phyloP scores from a whole-genome alignment of 2,888 invertebrate species.

The Amblyteles armatorius region DNA sequence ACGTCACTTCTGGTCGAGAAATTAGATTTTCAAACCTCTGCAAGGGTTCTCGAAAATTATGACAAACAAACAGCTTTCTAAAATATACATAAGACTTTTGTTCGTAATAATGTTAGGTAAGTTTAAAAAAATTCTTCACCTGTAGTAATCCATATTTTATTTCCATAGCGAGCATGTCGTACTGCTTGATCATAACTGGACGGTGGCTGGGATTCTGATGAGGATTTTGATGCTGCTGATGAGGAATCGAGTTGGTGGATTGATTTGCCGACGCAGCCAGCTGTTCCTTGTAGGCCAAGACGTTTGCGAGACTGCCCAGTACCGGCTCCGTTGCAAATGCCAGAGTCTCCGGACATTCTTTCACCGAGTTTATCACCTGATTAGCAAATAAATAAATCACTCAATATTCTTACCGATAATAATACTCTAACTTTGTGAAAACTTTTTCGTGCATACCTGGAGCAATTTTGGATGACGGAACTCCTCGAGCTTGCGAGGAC shows the following conservation, averaged over 20 bases:
- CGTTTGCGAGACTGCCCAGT: slow-evolving; percentile 94
- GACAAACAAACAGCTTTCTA: too few species aligned
- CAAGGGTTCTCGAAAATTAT: too few species aligned
- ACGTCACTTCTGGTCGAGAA: too few species aligned
- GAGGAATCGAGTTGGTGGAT: slow-evolving; percentile 79
- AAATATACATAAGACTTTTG: too few species aligned
- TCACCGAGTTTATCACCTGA: slow-evolving; percentile 84
- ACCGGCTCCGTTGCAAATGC: slow-evolving; percentile 98
- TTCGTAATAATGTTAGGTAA: not conserved
- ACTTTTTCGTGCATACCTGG: slow-evolving; percentile 80
- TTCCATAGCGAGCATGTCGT: slow-evolving; percentile 96
- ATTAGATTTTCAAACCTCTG: too few species aligned
- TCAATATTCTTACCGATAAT: not conserved
- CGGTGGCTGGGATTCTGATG: slow-evolving; percentile 81
- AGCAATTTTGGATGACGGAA: slow-evolving; percentile 94
- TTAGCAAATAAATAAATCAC: not conserved
- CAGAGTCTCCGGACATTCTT: slow-evolving; percentile 94
- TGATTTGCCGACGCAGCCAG: slow-evolving; percentile 79
- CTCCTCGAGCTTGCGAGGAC: slow-evolving; percentile 92
- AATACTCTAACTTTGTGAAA: not conserved
- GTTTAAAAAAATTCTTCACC: slow-evolving; percentile 86
- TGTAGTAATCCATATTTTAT: slow-evolving; percentile 97
- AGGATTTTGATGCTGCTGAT: slow-evolving; percentile 67
- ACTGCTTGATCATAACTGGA: slow-evolving; percentile 91
- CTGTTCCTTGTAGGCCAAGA: slow-evolving; percentile 92